Evolutionary conservation across 1,140 invertebrate genomes (phyloP).

Genomic region (Drosophila oshimai): DNA sequence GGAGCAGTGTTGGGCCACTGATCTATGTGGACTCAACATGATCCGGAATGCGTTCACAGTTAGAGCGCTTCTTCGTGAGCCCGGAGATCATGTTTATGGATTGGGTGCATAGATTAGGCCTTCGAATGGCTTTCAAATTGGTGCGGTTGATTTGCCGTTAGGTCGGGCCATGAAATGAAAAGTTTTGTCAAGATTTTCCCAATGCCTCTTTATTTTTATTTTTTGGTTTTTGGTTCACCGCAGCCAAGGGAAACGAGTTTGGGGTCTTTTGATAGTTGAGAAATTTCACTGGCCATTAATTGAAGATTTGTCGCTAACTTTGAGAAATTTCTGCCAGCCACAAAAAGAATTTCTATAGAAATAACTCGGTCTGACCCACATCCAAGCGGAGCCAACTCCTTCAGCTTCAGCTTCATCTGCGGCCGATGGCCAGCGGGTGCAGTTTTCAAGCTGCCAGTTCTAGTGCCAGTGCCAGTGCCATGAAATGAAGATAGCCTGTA

Average conservation of each 20-base stretch:
- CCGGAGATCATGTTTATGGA: conserved; percentile 51
- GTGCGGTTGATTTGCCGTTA: conserved; percentile 57
- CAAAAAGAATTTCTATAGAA: conserved; percentile 69
- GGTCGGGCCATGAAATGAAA: conserved; percentile 43
- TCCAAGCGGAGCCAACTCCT: conserved; percentile 45
- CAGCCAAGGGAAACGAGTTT: conserved; percentile 48
- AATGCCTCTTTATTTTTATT: conserved; percentile 12
- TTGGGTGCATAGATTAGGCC: conserved; percentile 61
- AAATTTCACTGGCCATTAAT: conserved; percentile 72
- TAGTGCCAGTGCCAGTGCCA: too few species aligned
- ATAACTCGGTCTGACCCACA: conserved; percentile 58
- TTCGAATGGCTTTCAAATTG: conserved; percentile 60
- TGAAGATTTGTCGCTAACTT: conserved; percentile 68
- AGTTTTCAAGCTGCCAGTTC: conserved; percentile 67
- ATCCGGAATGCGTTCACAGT: conserved; percentile 67
- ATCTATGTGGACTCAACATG: conserved; percentile 47
- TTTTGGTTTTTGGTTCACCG: conserved; percentile 18
- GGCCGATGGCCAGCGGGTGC: conserved; percentile 69
- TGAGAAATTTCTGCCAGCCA: conserved; percentile 62
- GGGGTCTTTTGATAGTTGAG: conserved; percentile 61
- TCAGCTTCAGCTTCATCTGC: too few species aligned
- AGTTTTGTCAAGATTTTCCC: conserved; percentile 46
- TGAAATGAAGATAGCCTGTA: conserved; percentile 61
- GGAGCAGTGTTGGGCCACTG: conserved; percentile 12
- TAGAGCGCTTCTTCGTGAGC: conserved; percentile 49